Conservation (phyloP, 2,113 vertebrate species). For the Hydrochoerus hydrochaeris region DNA sequence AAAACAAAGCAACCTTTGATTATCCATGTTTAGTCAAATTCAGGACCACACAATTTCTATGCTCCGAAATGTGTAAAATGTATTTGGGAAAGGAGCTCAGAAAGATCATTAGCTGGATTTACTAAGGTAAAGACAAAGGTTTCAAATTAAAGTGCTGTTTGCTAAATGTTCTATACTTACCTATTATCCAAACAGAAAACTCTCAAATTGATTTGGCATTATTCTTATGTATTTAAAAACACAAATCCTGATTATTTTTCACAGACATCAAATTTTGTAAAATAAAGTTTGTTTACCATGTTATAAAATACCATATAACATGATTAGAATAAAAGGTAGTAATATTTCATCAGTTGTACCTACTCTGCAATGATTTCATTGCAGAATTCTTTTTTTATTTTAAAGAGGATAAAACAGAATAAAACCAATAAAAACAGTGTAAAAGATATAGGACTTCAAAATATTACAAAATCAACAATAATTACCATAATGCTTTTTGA, state of each 20-base stretch:
- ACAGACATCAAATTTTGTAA: neutral
- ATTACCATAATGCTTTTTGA: no score
- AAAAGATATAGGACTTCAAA: no score
- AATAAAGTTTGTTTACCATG: neutral
- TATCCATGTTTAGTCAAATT: neutral
- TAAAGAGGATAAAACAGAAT: no score
- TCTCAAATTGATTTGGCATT: neutral
- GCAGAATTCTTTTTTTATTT: neutral
- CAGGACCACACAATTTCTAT: neutral
- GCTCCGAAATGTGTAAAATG: neutral
- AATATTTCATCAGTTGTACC: neutral
- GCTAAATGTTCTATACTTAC: neutral
- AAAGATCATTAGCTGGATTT: neutral
- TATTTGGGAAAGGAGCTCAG: neutral
- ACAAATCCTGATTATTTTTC: neutral
- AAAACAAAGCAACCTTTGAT: constrained; percentile 24
- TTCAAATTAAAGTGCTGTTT: neutral
- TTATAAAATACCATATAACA: neutral
- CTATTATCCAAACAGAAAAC: neutral
- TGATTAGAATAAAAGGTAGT: neutral
- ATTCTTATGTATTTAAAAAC: neutral
- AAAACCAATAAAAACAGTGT: no score
- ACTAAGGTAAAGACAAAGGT: neutral
- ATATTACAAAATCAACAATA: no score
- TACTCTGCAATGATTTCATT: no score